These are phyloP conservation scores for Unio delphinus DNA, from an alignment of 2,888 invertebrate species.

Conservation along the genomic window DNA sequence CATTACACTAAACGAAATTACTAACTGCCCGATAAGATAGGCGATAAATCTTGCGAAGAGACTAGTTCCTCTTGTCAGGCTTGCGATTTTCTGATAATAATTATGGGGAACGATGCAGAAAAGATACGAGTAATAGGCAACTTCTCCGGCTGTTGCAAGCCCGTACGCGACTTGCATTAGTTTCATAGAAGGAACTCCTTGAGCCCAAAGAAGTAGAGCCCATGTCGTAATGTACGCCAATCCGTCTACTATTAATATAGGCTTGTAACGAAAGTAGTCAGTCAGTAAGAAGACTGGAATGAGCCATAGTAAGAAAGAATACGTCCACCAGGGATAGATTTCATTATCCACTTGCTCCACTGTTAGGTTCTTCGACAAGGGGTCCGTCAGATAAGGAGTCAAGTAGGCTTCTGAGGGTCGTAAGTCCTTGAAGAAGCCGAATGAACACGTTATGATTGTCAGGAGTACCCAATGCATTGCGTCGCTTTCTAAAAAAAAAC, in stretches of 20 bases:
- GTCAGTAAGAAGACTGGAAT: constrained; percentile 87
- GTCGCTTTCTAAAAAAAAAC: not conserved
- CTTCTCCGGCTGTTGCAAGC: constrained; percentile 88
- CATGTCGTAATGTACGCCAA: constrained; percentile 83
- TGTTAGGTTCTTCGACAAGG: constrained; percentile 28
- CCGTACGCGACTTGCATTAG: constrained; percentile 85
- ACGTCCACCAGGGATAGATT: constrained; percentile 89
- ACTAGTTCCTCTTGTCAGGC: constrained; percentile 87
- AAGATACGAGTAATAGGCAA: constrained; percentile 94
- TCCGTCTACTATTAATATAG: constrained; percentile 88
- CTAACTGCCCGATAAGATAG: constrained; percentile 82
- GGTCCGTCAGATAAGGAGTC: constrained; percentile 34
- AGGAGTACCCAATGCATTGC: constrained; percentile 23
- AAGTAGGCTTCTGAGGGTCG: constrained; percentile 45
- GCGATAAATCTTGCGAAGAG: constrained; percentile 85
- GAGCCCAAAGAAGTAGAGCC: constrained; percentile 82
- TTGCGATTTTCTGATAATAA: constrained; percentile 87
- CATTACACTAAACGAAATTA: constrained; percentile 80
- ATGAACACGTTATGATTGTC: constrained; percentile 27
- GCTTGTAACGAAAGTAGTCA: constrained; percentile 86
- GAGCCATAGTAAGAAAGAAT: constrained; percentile 82
- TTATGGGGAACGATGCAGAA: constrained; percentile 88
- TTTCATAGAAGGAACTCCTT: constrained; percentile 81
- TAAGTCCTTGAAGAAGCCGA: constrained; percentile 39
- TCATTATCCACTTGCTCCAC: constrained; percentile 69